Evolutionary conservation across 1,140 invertebrate genomes (phyloP).

Genomic region (Drosophila carrolli): DNA sequence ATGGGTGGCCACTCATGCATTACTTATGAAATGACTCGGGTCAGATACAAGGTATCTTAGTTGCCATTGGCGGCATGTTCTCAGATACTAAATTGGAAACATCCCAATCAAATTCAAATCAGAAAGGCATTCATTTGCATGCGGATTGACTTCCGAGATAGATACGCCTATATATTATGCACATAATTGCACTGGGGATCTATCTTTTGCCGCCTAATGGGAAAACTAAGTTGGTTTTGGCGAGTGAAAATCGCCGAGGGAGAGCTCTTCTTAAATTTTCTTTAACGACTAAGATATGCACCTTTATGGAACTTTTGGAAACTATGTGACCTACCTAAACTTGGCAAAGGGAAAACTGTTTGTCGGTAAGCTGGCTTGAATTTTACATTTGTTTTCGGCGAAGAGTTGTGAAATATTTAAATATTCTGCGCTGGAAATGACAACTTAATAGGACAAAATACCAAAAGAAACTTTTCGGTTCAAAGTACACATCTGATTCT

Average conservation of each 20-base stretch:
- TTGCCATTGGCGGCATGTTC: conserved; percentile 48
- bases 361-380: conserved; percentile 10
- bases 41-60: conserved; percentile 41
- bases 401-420: conserved; percentile 21
- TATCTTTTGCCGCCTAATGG: conserved; percentile 14
- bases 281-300: conserved; percentile 28
- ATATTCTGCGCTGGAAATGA: conserved; percentile 4
- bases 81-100: conserved; percentile 45
- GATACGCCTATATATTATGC: conserved; percentile 38
- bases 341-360: conserved; percentile 21
- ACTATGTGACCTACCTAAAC: conserved; percentile 36
- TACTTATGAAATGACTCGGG: conserved; percentile 66
- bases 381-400: conserved; percentile 28
- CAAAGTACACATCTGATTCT: background rate
- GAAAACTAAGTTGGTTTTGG: conserved; percentile 23
- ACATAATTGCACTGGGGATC: conserved; percentile 39
- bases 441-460: background rate
- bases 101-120: conserved; percentile 49
- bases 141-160: conserved; percentile 35
- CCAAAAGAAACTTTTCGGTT: background rate
- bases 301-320: conserved; percentile 42
- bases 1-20: conserved; percentile 67
- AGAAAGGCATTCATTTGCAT: conserved; percentile 38
- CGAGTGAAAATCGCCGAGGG: background rate
- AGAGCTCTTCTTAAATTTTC: conserved; percentile 26